Conservation (phyloP, 2,797 vertebrate species). For the Etheostoma nigrum region DNA sequence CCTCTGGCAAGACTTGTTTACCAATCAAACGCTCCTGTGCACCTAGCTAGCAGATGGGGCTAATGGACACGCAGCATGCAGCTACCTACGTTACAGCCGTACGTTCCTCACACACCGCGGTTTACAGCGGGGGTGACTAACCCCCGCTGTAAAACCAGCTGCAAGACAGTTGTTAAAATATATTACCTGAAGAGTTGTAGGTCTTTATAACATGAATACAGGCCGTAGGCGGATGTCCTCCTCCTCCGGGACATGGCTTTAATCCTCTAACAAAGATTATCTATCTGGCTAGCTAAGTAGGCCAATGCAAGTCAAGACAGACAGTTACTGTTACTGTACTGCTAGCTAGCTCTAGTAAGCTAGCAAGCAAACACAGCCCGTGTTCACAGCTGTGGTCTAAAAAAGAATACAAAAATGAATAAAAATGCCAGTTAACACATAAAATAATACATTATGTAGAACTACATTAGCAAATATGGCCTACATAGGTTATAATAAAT, state of each 20-base stretch:
- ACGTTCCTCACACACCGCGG: background rate
- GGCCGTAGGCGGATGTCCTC: slow-evolving; percentile 2
- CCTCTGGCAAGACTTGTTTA: background rate
- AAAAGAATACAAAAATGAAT: background rate
- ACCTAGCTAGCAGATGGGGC: background rate
- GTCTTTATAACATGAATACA: background rate
- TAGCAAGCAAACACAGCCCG: background rate
- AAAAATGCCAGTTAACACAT: background rate
- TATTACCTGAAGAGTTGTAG: slow-evolving; percentile 42
- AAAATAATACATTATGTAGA: background rate
- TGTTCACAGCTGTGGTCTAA: background rate
- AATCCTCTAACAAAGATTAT: slow-evolving; percentile 79
- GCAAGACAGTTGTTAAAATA: slow-evolving; percentile 8
- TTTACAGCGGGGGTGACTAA: background rate
- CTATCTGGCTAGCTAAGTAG: slow-evolving; percentile 44
- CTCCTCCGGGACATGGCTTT: slow-evolving; percentile 45
- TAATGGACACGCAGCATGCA: background rate
- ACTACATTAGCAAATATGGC: background rate
- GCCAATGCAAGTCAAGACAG: slow-evolving; percentile 9
- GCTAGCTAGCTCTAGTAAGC: background rate
- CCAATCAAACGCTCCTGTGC: background rate
- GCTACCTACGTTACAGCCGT: background rate
- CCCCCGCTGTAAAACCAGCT: background rate
- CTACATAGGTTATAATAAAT: too few relatives aligned
- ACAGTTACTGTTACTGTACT: background rate